Percentiles rank a stretch among this genome's conserved stretches.
These are phyloP conservation scores for Resseliella maxima DNA, from an alignment of 2,888 invertebrate species.

Conservation along the genomic window DNA sequence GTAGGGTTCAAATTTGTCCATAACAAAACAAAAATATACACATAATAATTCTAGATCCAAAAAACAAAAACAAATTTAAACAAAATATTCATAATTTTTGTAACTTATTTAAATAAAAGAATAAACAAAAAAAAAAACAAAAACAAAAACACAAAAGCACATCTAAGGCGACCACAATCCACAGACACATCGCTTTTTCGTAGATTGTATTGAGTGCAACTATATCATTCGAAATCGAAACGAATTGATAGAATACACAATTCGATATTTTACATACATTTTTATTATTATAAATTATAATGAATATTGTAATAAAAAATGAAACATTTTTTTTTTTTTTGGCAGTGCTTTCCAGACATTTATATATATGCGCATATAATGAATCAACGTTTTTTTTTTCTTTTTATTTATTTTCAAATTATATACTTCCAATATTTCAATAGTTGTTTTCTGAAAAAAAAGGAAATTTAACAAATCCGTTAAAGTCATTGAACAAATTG, in stretches of 20 bases:
- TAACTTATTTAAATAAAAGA: neutral
- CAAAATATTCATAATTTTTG: slow-evolving; percentile 2
- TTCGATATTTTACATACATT: no score
- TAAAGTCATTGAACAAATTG: neutral
- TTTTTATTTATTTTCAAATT: neutral
- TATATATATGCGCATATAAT: neutral
- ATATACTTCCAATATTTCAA: neutral
- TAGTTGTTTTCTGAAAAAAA: neutral
- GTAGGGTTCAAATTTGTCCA: slow-evolving; percentile 18
- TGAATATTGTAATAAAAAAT: no score
- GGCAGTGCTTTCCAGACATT: slow-evolving; percentile 27
- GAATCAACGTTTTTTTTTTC: neutral
- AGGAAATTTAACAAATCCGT: neutral
- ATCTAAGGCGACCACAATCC: neutral
- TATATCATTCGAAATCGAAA: neutral
- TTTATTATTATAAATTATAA: no score
- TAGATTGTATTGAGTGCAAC: neutral
- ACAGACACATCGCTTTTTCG: neutral
- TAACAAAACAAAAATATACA: neutral
- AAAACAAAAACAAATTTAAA: neutral
- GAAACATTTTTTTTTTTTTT: neutral
- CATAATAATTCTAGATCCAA: neutral
- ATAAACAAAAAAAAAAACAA: neutral
- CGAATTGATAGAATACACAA: no score
- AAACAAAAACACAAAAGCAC: neutral